Conservation (phyloP, 2,888 invertebrate genomes). For the Byasa hedistus region DNA sequence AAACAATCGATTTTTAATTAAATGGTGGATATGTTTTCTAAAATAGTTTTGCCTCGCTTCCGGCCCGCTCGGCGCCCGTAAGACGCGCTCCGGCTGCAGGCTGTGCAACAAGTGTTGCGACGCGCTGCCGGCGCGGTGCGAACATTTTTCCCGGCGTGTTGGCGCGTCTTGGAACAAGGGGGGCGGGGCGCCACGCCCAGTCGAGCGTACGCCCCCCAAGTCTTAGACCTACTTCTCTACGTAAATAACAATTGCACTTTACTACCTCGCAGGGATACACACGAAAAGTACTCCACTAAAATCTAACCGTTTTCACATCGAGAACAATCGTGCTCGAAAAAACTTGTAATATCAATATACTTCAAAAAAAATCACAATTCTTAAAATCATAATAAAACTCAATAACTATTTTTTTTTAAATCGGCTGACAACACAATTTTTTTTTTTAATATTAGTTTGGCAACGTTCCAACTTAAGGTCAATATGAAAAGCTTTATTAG, state of each 20-base stretch:
- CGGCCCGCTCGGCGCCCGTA: neutral
- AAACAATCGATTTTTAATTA: too few species aligned
- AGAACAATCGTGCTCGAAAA: neutral
- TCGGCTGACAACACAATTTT: too few species aligned
- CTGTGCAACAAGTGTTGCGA: conserved; percentile 58
- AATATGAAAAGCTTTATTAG: too few species aligned
- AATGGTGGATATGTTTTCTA: neutral
- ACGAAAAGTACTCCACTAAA: neutral
- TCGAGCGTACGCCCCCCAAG: conserved; percentile 59
- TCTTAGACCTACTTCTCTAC: conserved; percentile 40
- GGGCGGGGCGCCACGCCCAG: conserved; percentile 69
- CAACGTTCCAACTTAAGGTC: too few species aligned
- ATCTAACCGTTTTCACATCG: neutral
- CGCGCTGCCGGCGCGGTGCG: conserved; percentile 32
- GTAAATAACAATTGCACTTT: conserved; percentile 4
- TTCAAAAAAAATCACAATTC: too few species aligned
- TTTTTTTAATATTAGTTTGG: too few species aligned
- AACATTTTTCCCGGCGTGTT: conserved; percentile 56
- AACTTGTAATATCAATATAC: too few species aligned
- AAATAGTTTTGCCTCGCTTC: too few species aligned
- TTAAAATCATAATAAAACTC: too few species aligned
- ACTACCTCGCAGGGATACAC: neutral
- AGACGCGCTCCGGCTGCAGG: neutral
- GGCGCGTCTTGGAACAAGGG: conserved; percentile 61
- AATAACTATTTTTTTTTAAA: too few species aligned